phyloP scores from a whole-genome alignment of 2,797 vertebrate genomes.

The Novumbra hubbsi region DNA sequence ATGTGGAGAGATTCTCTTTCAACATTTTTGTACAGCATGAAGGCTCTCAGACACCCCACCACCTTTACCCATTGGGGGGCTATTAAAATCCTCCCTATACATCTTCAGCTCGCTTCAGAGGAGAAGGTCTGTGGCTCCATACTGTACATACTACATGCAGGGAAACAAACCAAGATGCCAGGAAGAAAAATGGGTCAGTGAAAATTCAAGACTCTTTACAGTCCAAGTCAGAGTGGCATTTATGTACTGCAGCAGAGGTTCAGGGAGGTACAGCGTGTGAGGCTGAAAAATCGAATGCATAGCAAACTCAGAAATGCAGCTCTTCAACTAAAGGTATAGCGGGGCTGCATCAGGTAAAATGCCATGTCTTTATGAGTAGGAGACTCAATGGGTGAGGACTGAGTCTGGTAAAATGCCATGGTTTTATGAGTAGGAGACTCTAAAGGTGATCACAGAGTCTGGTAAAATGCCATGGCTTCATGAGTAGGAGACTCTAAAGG shows the following conservation, averaged over 20 bases:
- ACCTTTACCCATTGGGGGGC: neutral
- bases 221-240: neutral
- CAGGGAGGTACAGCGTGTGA: neutral
- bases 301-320: neutral
- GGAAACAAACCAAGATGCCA: neutral
- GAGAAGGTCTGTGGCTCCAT: neutral
- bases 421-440: no score
- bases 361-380: no score
- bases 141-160: neutral
- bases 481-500: neutral
- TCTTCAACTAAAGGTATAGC: neutral
- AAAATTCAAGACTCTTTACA: neutral
- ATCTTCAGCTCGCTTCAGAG: constrained; percentile 4
- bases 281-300: neutral
- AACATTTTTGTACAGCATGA: neutral
- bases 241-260: neutral
- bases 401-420: no score
- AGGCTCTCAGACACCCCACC: neutral
- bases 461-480: no score
- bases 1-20: neutral
- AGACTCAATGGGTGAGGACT: no score
- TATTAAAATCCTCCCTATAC: neutral
- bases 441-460: no score
- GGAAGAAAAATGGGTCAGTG: neutral
- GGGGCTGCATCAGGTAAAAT: neutral